Percentiles rank a stretch among this genome's conserved stretches.
Conservation (phyloP, 2,797 vertebrate species). For the Spheniscus humboldti region DNA sequence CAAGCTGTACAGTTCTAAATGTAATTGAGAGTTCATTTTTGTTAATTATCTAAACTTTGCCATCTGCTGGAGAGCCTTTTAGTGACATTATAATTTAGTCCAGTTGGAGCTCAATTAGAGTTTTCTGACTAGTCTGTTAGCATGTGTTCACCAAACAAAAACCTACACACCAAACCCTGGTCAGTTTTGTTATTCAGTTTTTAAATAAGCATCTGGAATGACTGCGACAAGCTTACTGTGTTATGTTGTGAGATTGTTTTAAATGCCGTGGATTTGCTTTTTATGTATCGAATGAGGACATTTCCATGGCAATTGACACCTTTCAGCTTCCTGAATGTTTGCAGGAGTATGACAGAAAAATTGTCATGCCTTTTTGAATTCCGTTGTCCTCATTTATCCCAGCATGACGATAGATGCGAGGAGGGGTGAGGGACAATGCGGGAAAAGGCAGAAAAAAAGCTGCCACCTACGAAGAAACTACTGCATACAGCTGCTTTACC, state of each 20-base stretch:
- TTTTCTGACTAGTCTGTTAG: not conserved
- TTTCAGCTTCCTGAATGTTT: not conserved
- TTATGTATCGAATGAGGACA: not conserved
- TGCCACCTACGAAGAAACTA: not conserved
- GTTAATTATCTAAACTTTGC: slow-evolving; percentile 58
- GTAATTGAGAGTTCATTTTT: slow-evolving; percentile 18
- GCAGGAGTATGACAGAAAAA: not conserved
- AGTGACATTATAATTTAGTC: slow-evolving; percentile 26
- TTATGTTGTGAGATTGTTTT: not conserved
- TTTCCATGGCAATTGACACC: not conserved
- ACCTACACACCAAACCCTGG: not conserved
- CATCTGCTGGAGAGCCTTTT: slow-evolving; percentile 58
- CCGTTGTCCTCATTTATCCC: not conserved
- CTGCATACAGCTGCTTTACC: not conserved
- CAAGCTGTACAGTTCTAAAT: not conserved
- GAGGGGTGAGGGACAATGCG: not conserved
- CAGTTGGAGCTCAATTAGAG: slow-evolving; percentile 13
- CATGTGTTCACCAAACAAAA: not conserved
- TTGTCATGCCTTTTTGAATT: not conserved
- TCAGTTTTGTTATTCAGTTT: not conserved
- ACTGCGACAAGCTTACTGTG: not conserved
- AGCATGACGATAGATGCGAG: not conserved
- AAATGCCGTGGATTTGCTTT: not conserved
- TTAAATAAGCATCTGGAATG: not conserved
- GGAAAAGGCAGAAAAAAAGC: not conserved